These are phyloP conservation scores for Zalophus californianus DNA, from an alignment of 2,797 vertebrate species.

Conservation along the genomic window DNA sequence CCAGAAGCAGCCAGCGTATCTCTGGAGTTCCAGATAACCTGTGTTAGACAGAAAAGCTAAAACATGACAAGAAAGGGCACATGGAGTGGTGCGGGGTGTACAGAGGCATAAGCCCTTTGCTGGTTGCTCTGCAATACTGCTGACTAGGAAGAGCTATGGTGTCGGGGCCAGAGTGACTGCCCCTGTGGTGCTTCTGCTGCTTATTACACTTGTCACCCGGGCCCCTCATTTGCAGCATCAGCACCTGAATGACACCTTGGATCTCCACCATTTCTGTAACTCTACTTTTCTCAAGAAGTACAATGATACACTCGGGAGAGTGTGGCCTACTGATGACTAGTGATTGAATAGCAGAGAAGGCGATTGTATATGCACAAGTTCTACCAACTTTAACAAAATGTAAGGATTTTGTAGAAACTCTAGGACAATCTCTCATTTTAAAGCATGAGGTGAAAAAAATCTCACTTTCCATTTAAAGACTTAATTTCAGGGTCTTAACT, in stretches of 20 bases:
- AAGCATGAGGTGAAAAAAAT: neutral
- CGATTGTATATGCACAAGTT: neutral
- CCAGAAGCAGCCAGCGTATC: neutral
- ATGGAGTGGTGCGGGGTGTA: rapidly evolving
- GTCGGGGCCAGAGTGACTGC: neutral
- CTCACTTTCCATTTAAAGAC: neutral
- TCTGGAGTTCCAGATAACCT: neutral
- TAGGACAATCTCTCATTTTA: neutral
- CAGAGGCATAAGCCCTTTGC: no score
- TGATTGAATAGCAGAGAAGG: neutral
- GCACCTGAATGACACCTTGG: neutral
- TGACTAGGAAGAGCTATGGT: neutral
- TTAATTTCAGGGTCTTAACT: neutral
- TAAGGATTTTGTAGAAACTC: neutral
- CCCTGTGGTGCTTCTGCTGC: neutral
- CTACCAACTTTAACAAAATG: neutral
- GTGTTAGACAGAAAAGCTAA: neutral
- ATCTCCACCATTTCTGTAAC: neutral
- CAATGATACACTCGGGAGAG: neutral
- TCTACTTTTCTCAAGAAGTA: neutral
- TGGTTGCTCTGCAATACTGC: neutral
- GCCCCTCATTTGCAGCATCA: neutral
- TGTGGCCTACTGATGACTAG: neutral
- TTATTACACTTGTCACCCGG: neutral
- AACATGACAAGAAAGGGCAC: neutral